A percentile compares a stretch with the other conserved stretches of the same genome.
Evolutionary conservation across 2,888 invertebrate genomes (phyloP).

Genomic region (Conus canariensis): DNA sequence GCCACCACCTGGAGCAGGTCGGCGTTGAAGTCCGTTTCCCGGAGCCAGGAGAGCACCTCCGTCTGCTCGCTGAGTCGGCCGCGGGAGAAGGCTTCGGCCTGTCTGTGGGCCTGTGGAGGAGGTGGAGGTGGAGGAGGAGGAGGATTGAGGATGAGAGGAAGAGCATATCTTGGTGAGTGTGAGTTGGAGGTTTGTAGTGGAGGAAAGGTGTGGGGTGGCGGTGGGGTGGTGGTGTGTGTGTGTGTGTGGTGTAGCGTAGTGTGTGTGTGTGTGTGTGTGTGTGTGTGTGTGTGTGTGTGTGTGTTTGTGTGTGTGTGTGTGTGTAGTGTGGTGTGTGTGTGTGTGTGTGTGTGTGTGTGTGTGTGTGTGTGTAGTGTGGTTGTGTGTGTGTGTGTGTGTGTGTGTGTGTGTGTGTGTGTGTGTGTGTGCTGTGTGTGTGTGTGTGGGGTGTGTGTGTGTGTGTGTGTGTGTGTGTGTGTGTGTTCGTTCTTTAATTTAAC

Average conservation of each 20-base stretch:
- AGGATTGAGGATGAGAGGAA: not conserved
- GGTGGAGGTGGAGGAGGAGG: not conserved
- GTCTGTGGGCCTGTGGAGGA: not conserved
- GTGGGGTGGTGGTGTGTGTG: not conserved
- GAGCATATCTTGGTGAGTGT: not conserved
- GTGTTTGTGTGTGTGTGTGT: too few species aligned
- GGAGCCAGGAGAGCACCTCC: conserved; percentile 51
- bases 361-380: too few species aligned
- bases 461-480: too few species aligned
- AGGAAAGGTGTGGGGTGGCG: not conserved
- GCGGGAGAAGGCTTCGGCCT: conserved; percentile 28
- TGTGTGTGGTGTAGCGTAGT: not conserved
- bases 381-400: too few species aligned
- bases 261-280: not conserved
- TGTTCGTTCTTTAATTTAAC: too few species aligned
- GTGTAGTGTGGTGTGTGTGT: too few species aligned
- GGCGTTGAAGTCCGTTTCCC: conserved; percentile 53
- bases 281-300: too few species aligned
- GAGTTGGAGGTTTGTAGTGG: not conserved
- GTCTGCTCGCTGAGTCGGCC: conserved; percentile 36
- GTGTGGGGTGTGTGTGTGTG: too few species aligned
- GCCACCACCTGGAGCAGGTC: conserved; percentile 47
- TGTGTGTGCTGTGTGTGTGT: too few species aligned
- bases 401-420: too few species aligned
- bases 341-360: too few species aligned